Evolutionary conservation across 2,797 vertebrate genomes (phyloP), one percentile per base, ranked within the genome.

Genomic region (Cichlasoma orientale): DNA sequence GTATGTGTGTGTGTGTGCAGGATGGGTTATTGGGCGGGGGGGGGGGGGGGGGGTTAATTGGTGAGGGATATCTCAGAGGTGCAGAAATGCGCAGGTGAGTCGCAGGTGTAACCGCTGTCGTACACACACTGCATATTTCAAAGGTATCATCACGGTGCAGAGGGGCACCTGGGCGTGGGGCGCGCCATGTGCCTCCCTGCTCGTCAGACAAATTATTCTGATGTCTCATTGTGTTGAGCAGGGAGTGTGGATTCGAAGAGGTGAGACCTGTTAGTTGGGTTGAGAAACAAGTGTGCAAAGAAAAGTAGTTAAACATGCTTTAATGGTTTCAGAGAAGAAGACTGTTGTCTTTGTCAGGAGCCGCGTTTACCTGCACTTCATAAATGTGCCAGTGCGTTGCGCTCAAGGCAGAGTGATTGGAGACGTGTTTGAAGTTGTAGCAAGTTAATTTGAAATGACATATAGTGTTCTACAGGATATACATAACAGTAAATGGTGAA

Each of bases 21-120:
- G 83, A 50, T 29, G 71, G 44, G 56, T 70, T 63, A 7, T 58
- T 56, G 18, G 18, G 7, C 13, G 58, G 21, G 23, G 44, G 73
- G 77, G 75, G 21, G 23, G 21, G 69, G 16, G 21, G 69, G 72
- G 77, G 78, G 29, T 78, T 61, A 79, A 72, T 55, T 84, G 88
- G 88, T 82, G 90, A 89, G 82, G 83, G 83, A 86, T 83, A 78
- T 94, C 93, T 94, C 93, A 83, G 91, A 88, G 92, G 92, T 75
- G 82, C 38, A 68, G 84, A 93, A 89, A 81, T 91, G 92, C 74
- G 78, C 93, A 92, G 93, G 90, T 91, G 92, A 92, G 80, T 94
- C 92, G 87, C 91, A 92, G 91, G 89, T 94, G 92, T 83, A 84
- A 83, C 74, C 7, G 61, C 82, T 82, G 76, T 87, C 89, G 63